phyloP scores from a whole-genome alignment of 2,888 invertebrate genomes.

The Philaethria dido region DNA sequence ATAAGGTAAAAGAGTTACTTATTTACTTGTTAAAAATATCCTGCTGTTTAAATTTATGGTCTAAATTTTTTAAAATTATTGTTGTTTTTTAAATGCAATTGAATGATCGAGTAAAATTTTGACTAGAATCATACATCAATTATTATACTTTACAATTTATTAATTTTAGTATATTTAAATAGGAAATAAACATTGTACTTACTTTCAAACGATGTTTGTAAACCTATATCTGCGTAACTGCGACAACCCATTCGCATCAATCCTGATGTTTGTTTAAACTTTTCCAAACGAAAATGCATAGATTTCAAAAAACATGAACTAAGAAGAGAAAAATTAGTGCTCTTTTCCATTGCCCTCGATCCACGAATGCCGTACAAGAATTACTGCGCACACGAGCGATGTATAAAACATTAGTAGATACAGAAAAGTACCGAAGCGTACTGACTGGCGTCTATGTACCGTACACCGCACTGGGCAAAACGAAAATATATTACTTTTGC shows the following conservation, averaged over 20 bases:
- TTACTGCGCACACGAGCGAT: conserved; percentile 60
- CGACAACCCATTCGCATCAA: conserved; percentile 55
- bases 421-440: conserved; percentile 73
- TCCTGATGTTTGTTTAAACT: conserved; percentile 59
- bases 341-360: conserved; percentile 60
- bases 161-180: background rate
- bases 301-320: conserved; percentile 63
- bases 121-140: background rate
- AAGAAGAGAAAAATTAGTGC: conserved; percentile 58
- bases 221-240: conserved; percentile 45
- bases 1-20: background rate
- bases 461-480: conserved; percentile 82
- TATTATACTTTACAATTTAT: background rate
- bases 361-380: conserved; percentile 52
- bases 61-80: no score
- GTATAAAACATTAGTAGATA: conserved; percentile 81
- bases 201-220: conserved; percentile 28
- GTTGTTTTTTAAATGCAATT: background rate
- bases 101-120: background rate
- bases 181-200: background rate
- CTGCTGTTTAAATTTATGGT: background rate
- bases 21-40: no score
- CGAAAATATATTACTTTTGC: conserved; percentile 85
- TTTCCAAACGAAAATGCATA: conserved; percentile 61
- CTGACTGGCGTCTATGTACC: conserved; percentile 72